Conservation (phyloP, 2,888 invertebrate species). For the Chalcis sispes region DNA sequence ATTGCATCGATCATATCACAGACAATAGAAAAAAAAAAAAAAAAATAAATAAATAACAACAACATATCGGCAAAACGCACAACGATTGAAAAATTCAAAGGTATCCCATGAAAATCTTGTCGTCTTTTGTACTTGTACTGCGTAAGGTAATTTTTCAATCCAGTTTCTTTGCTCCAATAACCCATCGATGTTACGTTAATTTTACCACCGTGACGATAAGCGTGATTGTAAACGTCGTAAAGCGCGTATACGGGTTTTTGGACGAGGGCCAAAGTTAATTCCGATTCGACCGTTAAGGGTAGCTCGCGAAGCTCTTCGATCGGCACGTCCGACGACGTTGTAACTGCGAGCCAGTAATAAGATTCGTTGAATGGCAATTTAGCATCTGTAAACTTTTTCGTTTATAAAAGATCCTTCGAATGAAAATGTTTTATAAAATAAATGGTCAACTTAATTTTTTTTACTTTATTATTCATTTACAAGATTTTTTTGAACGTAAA, state of each 20-base stretch:
- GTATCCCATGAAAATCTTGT: constrained; percentile 63
- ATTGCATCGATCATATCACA: no score
- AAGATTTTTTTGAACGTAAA: no score
- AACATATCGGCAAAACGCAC: constrained; percentile 54
- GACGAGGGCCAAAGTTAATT: constrained; percentile 62
- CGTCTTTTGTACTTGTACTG: constrained; percentile 69
- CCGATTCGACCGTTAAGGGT: constrained; percentile 65
- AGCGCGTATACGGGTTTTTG: constrained; percentile 55
- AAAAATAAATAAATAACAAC: neutral
- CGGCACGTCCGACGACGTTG: constrained; percentile 58
- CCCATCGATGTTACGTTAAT: constrained; percentile 67
- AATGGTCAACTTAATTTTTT: no score
- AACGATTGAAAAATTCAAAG: constrained; percentile 64
- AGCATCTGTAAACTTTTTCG: constrained; percentile 61
- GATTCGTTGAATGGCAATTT: constrained; percentile 66
- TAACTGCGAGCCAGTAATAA: constrained; percentile 67
- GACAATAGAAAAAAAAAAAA: neutral
- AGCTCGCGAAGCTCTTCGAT: constrained; percentile 56
- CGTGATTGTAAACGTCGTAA: constrained; percentile 69
- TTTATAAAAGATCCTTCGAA: neutral
- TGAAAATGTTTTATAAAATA: no score
- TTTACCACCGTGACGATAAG: constrained; percentile 65
- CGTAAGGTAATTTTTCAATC: constrained; percentile 61
- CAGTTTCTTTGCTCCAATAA: constrained; percentile 60
- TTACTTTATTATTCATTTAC: no score